Percentiles rank a stretch among this genome's conserved stretches.
Conservation (phyloP, 1,140 invertebrate species). For the Gonatopus flavifemur region DNA sequence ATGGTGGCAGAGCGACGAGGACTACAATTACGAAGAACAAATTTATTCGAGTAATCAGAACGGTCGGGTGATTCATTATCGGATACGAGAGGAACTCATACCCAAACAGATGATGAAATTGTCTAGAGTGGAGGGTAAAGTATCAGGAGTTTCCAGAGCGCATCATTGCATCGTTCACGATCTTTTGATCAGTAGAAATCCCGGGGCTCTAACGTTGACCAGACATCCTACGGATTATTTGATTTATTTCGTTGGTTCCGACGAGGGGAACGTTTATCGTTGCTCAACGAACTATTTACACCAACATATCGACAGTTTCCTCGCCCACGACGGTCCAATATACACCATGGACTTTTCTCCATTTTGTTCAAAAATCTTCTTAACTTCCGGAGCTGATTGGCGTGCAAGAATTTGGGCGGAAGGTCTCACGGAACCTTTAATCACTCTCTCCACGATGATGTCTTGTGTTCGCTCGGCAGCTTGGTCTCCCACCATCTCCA, state of each 20-base stretch:
- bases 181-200: constrained; percentile 61
- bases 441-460: constrained; percentile 61
- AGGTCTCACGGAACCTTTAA: constrained; percentile 65
- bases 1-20: constrained; percentile 41
- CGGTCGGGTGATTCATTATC: constrained; percentile 42
- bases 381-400: constrained; percentile 85
- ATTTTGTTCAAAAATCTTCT: constrained; percentile 73
- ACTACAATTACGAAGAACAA: constrained; percentile 34
- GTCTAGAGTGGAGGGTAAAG: constrained; percentile 63
- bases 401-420: constrained; percentile 76
- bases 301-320: constrained; percentile 70
- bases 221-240: constrained; percentile 67
- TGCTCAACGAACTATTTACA: constrained; percentile 69
- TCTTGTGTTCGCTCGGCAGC: constrained; percentile 67
- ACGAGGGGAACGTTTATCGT: constrained; percentile 79
- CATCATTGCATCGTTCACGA: constrained; percentile 30
- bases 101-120: constrained; percentile 65
- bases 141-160: constrained; percentile 59
- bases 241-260: constrained; percentile 79
- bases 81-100: constrained; percentile 55
- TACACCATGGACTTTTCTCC: constrained; percentile 77
- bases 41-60: constrained; percentile 47
- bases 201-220: constrained; percentile 64
- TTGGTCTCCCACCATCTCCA: constrained; percentile 82
- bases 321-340: constrained; percentile 79